These are phyloP conservation scores for Megalops cyprinoides DNA, from an alignment of 2,797 vertebrate genomes.

Conservation along the genomic window DNA sequence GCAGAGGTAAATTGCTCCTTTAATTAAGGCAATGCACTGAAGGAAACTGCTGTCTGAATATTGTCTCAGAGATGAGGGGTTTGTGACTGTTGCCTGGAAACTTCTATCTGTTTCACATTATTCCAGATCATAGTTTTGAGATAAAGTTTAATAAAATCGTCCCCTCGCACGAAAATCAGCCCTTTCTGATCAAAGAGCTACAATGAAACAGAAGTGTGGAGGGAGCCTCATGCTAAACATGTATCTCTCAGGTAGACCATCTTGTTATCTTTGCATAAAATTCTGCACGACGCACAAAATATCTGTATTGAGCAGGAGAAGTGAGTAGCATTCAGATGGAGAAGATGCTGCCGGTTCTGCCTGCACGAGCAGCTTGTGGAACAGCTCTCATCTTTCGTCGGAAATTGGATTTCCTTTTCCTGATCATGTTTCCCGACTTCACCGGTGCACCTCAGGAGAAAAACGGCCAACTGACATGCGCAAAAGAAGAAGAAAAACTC, in stretches of 20 bases:
- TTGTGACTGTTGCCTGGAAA: slow-evolving; percentile 90
- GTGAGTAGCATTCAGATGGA: slow-evolving; percentile 30
- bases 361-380: slow-evolving; percentile 70
- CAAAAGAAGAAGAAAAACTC: too few species aligned
- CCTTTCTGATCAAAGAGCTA: slow-evolving; percentile 74
- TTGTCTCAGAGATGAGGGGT: slow-evolving; percentile 83
- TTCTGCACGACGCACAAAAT: slow-evolving; percentile 38
- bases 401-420: slow-evolving; percentile 99
- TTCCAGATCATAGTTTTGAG: slow-evolving; percentile 85
- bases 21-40: slow-evolving; percentile 94
- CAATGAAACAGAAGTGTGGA: slow-evolving; percentile 93
- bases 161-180: slow-evolving; percentile 78
- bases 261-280: slow-evolving; percentile 42
- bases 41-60: slow-evolving; percentile 97
- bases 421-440: slow-evolving; percentile 99
- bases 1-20: slow-evolving; percentile 91
- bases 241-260: slow-evolving; percentile 95
- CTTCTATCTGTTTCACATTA: slow-evolving; percentile 84
- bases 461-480: slow-evolving; percentile 58
- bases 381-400: slow-evolving; percentile 84
- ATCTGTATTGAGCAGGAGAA: slow-evolving; percentile 30
- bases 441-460: slow-evolving; percentile 53
- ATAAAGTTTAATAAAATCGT: slow-evolving; percentile 89
- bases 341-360: slow-evolving; percentile 50
- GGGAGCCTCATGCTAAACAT: slow-evolving; percentile 98